phyloP scores from a whole-genome alignment of 2,113 vertebrate genomes.

The Cyprinodon tularosa region DNA sequence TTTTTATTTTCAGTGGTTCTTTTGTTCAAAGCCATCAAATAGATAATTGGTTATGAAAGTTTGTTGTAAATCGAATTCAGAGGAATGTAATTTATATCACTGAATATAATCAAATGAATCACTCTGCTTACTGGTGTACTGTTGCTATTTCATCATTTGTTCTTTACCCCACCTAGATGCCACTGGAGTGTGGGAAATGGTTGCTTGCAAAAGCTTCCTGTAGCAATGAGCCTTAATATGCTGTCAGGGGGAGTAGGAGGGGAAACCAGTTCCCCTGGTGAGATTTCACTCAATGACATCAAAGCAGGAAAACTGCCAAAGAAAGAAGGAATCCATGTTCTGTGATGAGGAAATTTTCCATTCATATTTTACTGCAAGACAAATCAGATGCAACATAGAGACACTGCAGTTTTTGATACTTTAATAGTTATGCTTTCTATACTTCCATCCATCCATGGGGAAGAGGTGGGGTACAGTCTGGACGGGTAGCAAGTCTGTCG shows the following conservation, averaged over 20 bases:
- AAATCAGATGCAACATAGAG: conserved; percentile 16
- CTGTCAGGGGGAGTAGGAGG: conserved; percentile 41
- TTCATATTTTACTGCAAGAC: conserved; percentile 36
- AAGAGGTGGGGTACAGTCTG: no score
- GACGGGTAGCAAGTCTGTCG: no score
- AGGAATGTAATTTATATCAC: conserved; percentile 13
- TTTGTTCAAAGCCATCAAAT: not conserved
- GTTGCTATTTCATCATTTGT: conserved; percentile 61
- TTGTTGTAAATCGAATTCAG: conserved; percentile 21
- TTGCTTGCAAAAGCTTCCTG: conserved; percentile 46
- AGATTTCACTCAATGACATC: conserved; percentile 69
- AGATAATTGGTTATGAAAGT: conserved; percentile 22
- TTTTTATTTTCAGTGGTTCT: not conserved
- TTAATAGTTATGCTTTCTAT: conserved; percentile 15
- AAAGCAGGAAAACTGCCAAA: conserved; percentile 62
- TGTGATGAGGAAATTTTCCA: conserved; percentile 50
- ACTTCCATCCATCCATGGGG: no score
- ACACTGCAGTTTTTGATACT: conserved; percentile 21
- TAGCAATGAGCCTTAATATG: conserved; percentile 53
- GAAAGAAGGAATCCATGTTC: conserved; percentile 45
- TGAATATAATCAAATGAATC: conserved; percentile 25
- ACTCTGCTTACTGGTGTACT: conserved; percentile 44
- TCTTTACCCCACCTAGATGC: conserved; percentile 49
- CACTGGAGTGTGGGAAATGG: conserved; percentile 50
- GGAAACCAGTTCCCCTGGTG: conserved; percentile 61